Evolutionary conservation across 2,113 vertebrate species (phyloP), one percentile per base, ranked within the genome.

Genomic region (Scomber japonicus): DNA sequence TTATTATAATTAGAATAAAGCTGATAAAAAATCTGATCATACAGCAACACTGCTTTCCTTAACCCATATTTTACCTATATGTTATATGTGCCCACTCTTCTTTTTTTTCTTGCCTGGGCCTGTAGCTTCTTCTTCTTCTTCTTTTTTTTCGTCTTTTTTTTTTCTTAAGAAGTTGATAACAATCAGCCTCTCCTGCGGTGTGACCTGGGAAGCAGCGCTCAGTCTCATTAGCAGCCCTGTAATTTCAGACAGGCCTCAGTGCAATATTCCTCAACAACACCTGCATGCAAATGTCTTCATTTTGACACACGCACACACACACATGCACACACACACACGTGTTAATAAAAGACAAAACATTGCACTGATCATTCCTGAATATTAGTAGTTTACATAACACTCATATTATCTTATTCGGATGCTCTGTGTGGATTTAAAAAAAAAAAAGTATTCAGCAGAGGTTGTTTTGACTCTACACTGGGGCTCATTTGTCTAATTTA

Each of bases 231-330:
- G 56, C 70, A 60, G 50, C 55, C 17, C 68, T 71, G 68, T 57
- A 40, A 75, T 80, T 56, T 82, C 69, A 72, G 9, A 75, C 83
- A 72, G 80, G 62, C 64, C 71, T 76, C 59, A 44, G 16, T 21
- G 53, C 16, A 35, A 13, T 75, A 24, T 44, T 55, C 51, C 54
- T 19, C 12, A n/a, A 51, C 59, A 78, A 51, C 59, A 78, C 54
- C 30, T 75, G 35, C 35, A 11, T 31, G 15, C 55, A 78, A 30
- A 76, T 16, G 19, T 63, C 56, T 53, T 46, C 75, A 48, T 13
- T 27, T 49, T 50, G 21, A 67, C 54, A 27, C 35, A 40, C 35
- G 8, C 35, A 27, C 24, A 3, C 24, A 27, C 24, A 27, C 24
- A 27, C 24, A 21, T 21, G 21, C 54, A 27, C 35, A 9, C 35